phyloP scores from a whole-genome alignment of 2,888 invertebrate species.

The Neuroscelio doddi region DNA sequence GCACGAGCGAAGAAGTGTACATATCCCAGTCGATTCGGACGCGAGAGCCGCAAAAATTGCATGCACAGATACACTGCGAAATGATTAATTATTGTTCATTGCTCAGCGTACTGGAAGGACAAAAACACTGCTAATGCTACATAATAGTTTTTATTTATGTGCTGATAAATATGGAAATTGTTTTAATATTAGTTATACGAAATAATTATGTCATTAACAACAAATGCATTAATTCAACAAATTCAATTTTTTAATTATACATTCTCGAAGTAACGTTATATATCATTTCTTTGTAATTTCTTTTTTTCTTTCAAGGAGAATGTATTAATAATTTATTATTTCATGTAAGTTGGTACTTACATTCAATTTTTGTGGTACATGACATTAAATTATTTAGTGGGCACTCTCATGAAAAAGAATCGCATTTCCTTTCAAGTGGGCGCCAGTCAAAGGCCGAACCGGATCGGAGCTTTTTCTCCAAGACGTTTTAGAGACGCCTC shows the following conservation, averaged over 20 bases:
- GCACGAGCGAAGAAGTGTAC: slow-evolving; percentile 11
- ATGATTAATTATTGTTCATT: slow-evolving; percentile 67
- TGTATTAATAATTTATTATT: too few species aligned
- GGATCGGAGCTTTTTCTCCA: slow-evolving; percentile 51
- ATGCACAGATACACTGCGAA: slow-evolving; percentile 52
- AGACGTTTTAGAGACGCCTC: slow-evolving; percentile 58
- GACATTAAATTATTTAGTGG: too few species aligned
- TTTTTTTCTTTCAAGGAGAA: neutral
- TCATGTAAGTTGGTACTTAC: slow-evolving; percentile 2
- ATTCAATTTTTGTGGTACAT: slow-evolving; percentile 21
- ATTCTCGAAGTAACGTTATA: too few species aligned
- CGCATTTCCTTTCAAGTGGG: slow-evolving; percentile 29
- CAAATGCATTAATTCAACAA: too few species aligned
- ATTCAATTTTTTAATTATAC: too few species aligned
- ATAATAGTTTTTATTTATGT: slow-evolving; percentile 1
- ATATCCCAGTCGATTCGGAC: slow-evolving; percentile 22
- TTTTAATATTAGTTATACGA: slow-evolving; percentile 10
- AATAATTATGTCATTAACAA: slow-evolving; percentile 21
- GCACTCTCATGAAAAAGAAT: slow-evolving; percentile 32
- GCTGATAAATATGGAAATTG: slow-evolving; percentile 1
- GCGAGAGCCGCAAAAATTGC: slow-evolving; percentile 27
- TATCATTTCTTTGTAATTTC: neutral
- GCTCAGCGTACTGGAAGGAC: slow-evolving; percentile 14
- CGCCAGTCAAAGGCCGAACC: slow-evolving; percentile 38
- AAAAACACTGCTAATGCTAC: neutral